Evolutionary conservation across 2,888 invertebrate species (phyloP).

Genomic region (Volucella bombylans): DNA sequence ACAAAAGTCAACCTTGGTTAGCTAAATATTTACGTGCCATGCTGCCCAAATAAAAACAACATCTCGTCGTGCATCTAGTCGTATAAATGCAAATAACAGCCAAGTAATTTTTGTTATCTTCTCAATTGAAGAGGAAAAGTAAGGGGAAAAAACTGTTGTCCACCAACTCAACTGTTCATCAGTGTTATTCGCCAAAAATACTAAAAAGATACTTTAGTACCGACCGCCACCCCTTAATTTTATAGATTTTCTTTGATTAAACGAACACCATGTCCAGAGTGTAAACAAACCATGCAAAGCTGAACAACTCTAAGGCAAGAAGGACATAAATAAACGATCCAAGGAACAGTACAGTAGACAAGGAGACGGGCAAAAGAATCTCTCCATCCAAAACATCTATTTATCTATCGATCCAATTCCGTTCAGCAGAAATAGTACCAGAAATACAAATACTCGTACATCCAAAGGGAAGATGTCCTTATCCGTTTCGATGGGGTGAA

Average conservation of each 20-base stretch:
- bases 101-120: conserved; percentile 57
- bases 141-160: background rate
- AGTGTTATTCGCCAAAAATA: conserved; percentile 19
- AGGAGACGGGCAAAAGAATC: background rate
- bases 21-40: too few relatives aligned
- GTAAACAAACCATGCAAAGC: conserved; percentile 54
- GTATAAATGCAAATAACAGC: conserved; percentile 11
- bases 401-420: conserved; percentile 67
- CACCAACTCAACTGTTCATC: conserved; percentile 37
- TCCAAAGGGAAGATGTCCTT: conserved; percentile 41
- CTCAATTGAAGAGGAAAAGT: conserved; percentile 46
- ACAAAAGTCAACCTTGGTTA: too few relatives aligned
- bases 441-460: background rate
- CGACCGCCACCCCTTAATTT: conserved; percentile 19
- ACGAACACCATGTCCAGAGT: conserved; percentile 60
- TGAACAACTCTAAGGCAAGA: conserved; percentile 25
- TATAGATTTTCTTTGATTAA: conserved; percentile 66
- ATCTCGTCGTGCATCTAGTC: background rate
- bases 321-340: conserved; percentile 48
- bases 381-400: conserved; percentile 57
- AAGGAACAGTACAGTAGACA: background rate
- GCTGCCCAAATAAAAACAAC: too few relatives aligned
- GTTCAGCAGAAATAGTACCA: conserved; percentile 24
- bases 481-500: conserved; percentile 48
- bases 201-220: conserved; percentile 10